Conservation (phyloP, 2,888 invertebrate genomes). For the Dynastes maya region DNA sequence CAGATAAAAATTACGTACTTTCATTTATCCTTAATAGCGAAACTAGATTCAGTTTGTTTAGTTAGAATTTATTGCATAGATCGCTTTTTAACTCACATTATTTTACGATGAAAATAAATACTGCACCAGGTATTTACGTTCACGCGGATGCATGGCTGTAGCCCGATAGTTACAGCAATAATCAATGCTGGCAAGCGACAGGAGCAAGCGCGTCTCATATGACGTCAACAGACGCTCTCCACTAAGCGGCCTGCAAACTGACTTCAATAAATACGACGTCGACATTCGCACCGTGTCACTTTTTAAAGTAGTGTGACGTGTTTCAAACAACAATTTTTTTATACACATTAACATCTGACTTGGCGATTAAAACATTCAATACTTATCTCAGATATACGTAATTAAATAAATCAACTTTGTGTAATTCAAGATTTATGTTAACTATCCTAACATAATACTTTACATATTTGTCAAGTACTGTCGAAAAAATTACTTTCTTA, state of each 20-base stretch:
- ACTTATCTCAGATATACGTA: too few species aligned
- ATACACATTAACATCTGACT: not conserved
- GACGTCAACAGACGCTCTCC: slow-evolving; percentile 67
- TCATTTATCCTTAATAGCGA: not conserved
- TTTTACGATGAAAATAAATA: slow-evolving; percentile 61
- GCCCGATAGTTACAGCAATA: slow-evolving; percentile 63
- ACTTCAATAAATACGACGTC: slow-evolving; percentile 51
- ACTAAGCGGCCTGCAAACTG: slow-evolving; percentile 49
- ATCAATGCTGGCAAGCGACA: slow-evolving; percentile 66
- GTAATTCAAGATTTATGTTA: too few species aligned
- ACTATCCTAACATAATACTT: too few species aligned
- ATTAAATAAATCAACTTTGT: too few species aligned
- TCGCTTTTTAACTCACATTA: slow-evolving; percentile 34
- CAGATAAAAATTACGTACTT: not conserved
- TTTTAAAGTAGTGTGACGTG: slow-evolving; percentile 28
- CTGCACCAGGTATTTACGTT: slow-evolving; percentile 60
- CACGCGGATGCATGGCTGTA: slow-evolving; percentile 63
- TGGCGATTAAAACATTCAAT: not conserved
- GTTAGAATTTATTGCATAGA: not conserved
- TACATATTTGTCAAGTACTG: too few species aligned
- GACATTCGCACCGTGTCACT: slow-evolving; percentile 36
- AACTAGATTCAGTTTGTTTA: slow-evolving; percentile 9
- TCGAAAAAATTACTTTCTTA: too few species aligned
- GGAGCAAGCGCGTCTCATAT: slow-evolving; percentile 67
- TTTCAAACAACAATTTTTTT: slow-evolving; percentile 24